Percentiles rank a stretch among this genome's conserved stretches.
These are phyloP conservation scores for Suillia variegata DNA, from an alignment of 2,888 invertebrate genomes.

Conservation along the genomic window DNA sequence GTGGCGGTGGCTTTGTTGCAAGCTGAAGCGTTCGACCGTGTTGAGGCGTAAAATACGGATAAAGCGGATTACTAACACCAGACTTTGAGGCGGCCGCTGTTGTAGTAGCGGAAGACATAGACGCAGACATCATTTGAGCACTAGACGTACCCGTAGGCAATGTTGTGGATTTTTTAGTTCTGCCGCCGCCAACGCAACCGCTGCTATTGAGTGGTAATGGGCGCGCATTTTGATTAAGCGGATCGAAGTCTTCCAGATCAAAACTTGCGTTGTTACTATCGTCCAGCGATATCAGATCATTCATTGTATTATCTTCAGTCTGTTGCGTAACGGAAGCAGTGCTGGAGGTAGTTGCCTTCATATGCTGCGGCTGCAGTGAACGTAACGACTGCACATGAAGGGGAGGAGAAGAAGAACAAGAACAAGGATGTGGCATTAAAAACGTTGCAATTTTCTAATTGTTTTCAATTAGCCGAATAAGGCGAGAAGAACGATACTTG, in stretches of 20 bases:
- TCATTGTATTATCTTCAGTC: constrained; percentile 62
- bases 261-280: constrained; percentile 69
- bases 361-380: constrained; percentile 39
- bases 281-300: constrained; percentile 72
- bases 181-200: constrained; percentile 26
- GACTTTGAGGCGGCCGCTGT: constrained; percentile 35
- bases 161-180: constrained; percentile 48
- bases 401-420: background rate
- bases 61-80: constrained; percentile 62
- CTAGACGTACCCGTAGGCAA: constrained; percentile 46
- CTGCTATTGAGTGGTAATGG: constrained; percentile 50
- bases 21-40: constrained; percentile 43
- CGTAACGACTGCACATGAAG: constrained; percentile 40
- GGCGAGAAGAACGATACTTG: no score
- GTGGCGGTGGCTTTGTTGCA: constrained; percentile 35
- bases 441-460: background rate
- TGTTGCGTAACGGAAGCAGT: constrained; percentile 34
- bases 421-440: no score
- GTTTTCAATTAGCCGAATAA: no score
- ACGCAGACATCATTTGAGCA: constrained; percentile 17
- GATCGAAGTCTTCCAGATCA: constrained; percentile 71
- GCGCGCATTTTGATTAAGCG: constrained; percentile 64
- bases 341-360: no score
- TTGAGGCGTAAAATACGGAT: constrained; percentile 63
- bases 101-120: constrained; percentile 28